Evolutionary conservation across 2,113 vertebrate species (phyloP).

Genomic region (Spilogale gracilis): DNA sequence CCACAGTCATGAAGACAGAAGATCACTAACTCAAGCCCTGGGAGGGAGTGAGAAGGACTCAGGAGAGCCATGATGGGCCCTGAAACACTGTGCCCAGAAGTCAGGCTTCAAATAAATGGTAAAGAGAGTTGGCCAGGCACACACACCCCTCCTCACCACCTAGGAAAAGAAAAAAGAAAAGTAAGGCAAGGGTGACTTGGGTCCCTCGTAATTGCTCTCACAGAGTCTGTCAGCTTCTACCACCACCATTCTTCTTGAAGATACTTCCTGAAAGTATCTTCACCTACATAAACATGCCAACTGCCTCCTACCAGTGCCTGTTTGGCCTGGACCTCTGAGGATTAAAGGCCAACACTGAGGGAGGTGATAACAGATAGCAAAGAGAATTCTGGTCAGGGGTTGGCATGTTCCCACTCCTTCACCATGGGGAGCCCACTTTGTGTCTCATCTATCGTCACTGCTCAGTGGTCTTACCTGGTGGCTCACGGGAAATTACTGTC

Average conservation of each 20-base stretch:
- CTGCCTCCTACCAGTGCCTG: neutral
- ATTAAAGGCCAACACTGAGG: neutral
- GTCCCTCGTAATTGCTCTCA: neutral
- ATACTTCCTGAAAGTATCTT: neutral
- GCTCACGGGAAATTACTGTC: neutral
- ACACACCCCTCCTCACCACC: neutral
- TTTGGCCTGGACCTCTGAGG: neutral
- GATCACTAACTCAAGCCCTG: neutral
- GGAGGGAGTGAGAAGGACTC: neutral
- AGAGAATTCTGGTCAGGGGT: neutral
- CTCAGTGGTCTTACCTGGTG: neutral
- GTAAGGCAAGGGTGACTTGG: neutral
- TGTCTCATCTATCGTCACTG: neutral
- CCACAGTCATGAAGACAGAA: neutral
- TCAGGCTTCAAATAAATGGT: neutral
- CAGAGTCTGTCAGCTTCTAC: too few species aligned
- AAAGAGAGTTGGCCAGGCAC: neutral
- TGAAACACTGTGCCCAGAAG: neutral
- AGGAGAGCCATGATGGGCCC: neutral
- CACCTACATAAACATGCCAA: neutral
- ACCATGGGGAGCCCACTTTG: neutral
- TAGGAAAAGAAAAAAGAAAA: neutral
- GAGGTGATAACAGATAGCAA: fast-evolving
- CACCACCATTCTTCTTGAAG: neutral
- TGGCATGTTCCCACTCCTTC: neutral